Conservation (phyloP, 1,140 invertebrate species). For the Drosophila ironensis region DNA sequence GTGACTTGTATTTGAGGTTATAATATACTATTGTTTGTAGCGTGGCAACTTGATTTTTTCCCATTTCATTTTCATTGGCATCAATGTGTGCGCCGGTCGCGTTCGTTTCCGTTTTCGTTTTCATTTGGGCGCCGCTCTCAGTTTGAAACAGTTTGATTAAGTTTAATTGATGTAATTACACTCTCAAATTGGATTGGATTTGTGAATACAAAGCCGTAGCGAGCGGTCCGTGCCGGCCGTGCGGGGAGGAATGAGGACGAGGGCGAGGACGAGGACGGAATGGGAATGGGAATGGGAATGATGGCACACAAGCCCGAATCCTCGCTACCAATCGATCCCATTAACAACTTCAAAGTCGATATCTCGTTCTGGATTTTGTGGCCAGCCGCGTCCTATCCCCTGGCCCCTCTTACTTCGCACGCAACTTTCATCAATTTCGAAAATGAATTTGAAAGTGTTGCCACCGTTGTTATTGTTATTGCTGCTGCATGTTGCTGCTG, state of each 20-base stretch:
- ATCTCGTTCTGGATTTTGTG: constrained; percentile 55
- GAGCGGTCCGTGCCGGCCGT: neutral
- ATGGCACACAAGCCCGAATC: neutral
- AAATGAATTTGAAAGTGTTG: constrained; percentile 78
- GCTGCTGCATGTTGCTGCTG: neutral
- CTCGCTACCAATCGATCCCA: constrained; percentile 54
- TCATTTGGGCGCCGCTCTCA: constrained; percentile 45
- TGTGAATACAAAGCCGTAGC: constrained; percentile 64
- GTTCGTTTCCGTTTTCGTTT: constrained; percentile 45
- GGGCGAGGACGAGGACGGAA: neutral
- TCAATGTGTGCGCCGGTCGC: neutral
- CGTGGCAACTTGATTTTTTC: no score
- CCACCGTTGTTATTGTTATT: constrained; percentile 30
- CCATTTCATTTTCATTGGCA: no score
- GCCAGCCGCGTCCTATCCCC: neutral
- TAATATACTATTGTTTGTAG: no score
- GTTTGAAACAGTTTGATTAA: constrained; percentile 78
- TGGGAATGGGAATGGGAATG: neutral
- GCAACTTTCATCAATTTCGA: constrained; percentile 73
- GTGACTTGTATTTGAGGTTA: no score
- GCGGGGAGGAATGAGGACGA: constrained; percentile 4
- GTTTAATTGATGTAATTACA: constrained; percentile 80
- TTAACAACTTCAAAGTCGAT: constrained; percentile 67
- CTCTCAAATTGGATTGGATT: constrained; percentile 78
- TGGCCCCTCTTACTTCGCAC: neutral